Evolutionary conservation across 2,797 vertebrate genomes (phyloP).

Genomic region (Eurystomus glaucurus): DNA sequence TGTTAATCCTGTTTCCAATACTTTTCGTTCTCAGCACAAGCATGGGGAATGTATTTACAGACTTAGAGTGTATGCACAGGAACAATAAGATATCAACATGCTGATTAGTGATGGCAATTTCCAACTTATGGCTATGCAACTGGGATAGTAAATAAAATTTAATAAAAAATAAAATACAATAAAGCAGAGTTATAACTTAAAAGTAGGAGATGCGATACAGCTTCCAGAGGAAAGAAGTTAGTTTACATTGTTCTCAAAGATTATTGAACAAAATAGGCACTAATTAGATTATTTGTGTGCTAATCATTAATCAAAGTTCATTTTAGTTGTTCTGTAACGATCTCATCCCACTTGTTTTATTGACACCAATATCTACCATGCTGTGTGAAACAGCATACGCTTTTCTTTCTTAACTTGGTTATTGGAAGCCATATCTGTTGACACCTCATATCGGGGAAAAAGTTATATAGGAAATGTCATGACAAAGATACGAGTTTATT

Average conservation of each 20-base stretch:
- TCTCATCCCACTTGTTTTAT: fast-evolving
- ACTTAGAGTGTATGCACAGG: not conserved
- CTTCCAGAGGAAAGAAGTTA: not conserved
- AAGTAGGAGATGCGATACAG: not conserved
- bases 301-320: not conserved
- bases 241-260: not conserved
- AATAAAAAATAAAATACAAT: not conserved
- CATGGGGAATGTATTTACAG: not conserved
- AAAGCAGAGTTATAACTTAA: not conserved
- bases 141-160: not conserved
- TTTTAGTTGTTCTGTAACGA: not conserved
- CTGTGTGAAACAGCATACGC: not conserved
- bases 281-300: not conserved
- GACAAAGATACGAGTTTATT: not conserved
- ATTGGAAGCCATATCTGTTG: too few species aligned
- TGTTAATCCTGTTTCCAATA: not conserved
- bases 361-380: not conserved
- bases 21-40: not conserved
- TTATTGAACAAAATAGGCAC: not conserved
- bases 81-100: not conserved
- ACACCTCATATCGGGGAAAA: too few species aligned
- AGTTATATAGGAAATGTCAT: not conserved
- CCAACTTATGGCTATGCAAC: not conserved
- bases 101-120: not conserved
- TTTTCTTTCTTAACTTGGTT: too few species aligned